Evolutionary conservation across 2,113 vertebrate genomes (phyloP).

Genomic region (Eonycteris spelaea): DNA sequence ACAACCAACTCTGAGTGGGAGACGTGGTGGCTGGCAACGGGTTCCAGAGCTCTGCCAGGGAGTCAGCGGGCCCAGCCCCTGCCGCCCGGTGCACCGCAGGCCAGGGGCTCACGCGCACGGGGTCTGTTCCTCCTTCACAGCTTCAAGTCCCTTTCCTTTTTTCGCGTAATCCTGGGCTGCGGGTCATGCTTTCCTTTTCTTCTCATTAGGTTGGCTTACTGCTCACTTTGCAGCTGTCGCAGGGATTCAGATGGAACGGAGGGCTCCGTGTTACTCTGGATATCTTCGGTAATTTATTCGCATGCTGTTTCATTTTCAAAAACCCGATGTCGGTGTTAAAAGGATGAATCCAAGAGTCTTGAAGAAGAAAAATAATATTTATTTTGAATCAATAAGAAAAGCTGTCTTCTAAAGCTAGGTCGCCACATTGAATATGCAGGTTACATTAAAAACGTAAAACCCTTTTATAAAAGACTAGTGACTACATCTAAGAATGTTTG

Average conservation of each 20-base stretch:
- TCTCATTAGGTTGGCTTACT: slow-evolving; percentile 49
- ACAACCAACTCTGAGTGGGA: neutral
- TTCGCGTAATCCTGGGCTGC: slow-evolving; percentile 7
- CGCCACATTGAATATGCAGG: slow-evolving; percentile 27
- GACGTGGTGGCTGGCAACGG: neutral
- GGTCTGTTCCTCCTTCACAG: slow-evolving; percentile 4
- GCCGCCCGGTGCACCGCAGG: neutral
- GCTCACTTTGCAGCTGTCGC: slow-evolving; percentile 53
- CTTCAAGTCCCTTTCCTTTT: neutral
- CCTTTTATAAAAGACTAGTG: slow-evolving; percentile 40
- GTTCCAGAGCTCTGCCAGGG: slow-evolving; percentile 22
- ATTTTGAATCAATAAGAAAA: slow-evolving; percentile 51
- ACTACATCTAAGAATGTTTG: slow-evolving; percentile 64
- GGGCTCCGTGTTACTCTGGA: slow-evolving; percentile 30
- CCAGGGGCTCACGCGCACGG: neutral
- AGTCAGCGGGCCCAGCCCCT: neutral
- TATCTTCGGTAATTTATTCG: neutral
- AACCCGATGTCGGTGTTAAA: slow-evolving; percentile 40
- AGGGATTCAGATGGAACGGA: slow-evolving; percentile 32
- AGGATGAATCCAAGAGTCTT: slow-evolving; percentile 41
- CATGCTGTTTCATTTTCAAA: slow-evolving; percentile 8
- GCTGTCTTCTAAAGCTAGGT: slow-evolving; percentile 38
- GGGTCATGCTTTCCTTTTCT: slow-evolving; percentile 32
- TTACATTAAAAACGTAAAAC: slow-evolving; percentile 49
- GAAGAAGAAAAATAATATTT: slow-evolving; percentile 54